A percentile compares a stretch with the other conserved stretches of the same genome.
phyloP scores from a whole-genome alignment of 2,888 invertebrate genomes.

The Melipona bicolor region DNA sequence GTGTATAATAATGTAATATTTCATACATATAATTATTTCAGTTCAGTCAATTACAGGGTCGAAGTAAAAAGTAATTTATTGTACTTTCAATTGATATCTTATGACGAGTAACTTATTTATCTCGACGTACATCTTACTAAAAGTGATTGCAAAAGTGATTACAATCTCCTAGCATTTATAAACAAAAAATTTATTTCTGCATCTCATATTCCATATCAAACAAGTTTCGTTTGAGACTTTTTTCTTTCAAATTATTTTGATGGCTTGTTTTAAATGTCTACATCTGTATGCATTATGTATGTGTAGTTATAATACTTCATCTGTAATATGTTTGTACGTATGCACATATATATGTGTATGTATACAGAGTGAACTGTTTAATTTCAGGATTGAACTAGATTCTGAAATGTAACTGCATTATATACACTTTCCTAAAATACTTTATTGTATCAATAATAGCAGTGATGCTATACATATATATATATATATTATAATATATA shows the following conservation, averaged over 20 bases:
- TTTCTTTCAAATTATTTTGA: not conserved
- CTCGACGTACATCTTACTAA: not conserved
- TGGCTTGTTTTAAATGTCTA: conserved; percentile 25
- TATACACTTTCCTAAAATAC: conserved; percentile 12
- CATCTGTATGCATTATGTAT: conserved; percentile 11
- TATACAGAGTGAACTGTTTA: conserved; percentile 20
- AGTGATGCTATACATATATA: not conserved
- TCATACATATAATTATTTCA: not conserved
- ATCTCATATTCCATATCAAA: not conserved
- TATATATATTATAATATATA: not conserved
- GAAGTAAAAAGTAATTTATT: not conserved
- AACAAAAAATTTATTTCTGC: not conserved
- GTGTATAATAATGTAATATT: not conserved
- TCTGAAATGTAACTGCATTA: conserved; percentile 1
- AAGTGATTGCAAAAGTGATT: too few species aligned
- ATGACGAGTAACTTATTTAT: not conserved
- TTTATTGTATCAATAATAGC: conserved; percentile 6
- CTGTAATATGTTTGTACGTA: conserved; percentile 33
- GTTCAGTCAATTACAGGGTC: not conserved
- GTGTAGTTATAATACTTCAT: conserved; percentile 17
- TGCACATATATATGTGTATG: conserved; percentile 27
- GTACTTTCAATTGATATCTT: not conserved
- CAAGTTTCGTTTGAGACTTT: not conserved
- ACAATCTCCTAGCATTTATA: not conserved
- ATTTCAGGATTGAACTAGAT: not conserved